Evolutionary conservation across 2,797 vertebrate genomes (phyloP).

Genomic region (Pelochelys cantorii): DNA sequence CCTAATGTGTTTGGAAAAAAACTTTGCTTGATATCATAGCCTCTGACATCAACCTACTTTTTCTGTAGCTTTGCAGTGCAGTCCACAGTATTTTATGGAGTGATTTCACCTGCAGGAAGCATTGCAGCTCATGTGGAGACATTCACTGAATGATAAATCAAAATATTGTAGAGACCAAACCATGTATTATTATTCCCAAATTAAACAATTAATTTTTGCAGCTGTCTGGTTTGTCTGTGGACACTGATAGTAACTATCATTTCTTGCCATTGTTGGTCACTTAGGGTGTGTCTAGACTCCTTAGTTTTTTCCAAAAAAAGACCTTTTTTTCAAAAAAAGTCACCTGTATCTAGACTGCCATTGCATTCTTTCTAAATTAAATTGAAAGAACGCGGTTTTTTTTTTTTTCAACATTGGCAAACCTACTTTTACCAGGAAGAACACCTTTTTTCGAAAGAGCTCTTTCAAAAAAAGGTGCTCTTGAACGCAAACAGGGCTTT

Average conservation of each 20-base stretch:
- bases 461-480: too few relatives aligned
- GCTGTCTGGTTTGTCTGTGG: background rate
- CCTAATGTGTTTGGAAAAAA: background rate
- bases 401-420: too few relatives aligned
- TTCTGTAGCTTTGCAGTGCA: background rate
- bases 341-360: too few relatives aligned
- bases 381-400: too few relatives aligned
- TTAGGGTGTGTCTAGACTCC: too few relatives aligned
- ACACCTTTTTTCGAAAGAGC: too few relatives aligned
- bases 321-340: too few relatives aligned
- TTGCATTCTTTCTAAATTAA: too few relatives aligned
- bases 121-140: background rate
- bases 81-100: background rate
- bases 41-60: background rate
- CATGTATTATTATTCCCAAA: slow-evolving; percentile 15
- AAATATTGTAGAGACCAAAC: background rate
- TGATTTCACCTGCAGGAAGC: slow-evolving; percentile 7
- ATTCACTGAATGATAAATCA: slow-evolving; percentile 15
- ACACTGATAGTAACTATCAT: background rate
- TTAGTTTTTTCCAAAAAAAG: too few relatives aligned
- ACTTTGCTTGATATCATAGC: background rate
- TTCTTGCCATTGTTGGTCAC: background rate
- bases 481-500: too few relatives aligned
- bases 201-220: background rate
- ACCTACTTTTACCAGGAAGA: too few relatives aligned